Conservation (phyloP, 2,797 vertebrate genomes). For the Neomorphus geoffroyi region DNA sequence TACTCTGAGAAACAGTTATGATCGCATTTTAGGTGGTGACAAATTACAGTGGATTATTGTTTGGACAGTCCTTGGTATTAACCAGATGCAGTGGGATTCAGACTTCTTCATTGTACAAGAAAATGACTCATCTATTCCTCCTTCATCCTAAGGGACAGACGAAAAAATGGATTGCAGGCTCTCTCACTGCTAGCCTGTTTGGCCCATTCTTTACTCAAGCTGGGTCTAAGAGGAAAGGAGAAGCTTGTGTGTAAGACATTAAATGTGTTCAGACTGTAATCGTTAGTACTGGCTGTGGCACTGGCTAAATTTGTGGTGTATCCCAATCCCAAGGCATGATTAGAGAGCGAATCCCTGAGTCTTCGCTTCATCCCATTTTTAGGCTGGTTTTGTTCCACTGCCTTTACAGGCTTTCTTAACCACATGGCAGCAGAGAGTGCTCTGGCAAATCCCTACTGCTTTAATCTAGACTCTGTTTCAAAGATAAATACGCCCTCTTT, state of each 20-base stretch:
- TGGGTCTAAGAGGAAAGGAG: constrained; percentile 2
- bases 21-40: background rate
- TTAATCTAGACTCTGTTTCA: background rate
- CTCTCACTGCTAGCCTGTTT: background rate
- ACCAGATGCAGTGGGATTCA: constrained; percentile 1
- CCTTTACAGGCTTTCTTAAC: background rate
- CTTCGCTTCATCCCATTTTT: background rate
- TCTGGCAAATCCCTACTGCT: background rate
- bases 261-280: background rate
- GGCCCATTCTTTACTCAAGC: background rate
- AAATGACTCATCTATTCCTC: constrained; percentile 36
- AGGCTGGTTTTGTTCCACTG: background rate
- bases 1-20: background rate
- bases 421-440: background rate
- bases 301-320: background rate
- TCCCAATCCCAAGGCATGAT: background rate
- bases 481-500: background rate
- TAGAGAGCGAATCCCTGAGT: background rate
- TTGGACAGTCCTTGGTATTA: constrained; percentile 25
- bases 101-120: background rate
- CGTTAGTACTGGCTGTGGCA: background rate
- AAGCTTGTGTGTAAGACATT: background rate
- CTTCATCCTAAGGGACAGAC: constrained; percentile 25
- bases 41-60: background rate
- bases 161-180: constrained; percentile 10